Percentiles rank a stretch among this genome's conserved stretches.
Conservation (phyloP, 2,797 vertebrate species). For the Ctenopoma kingsleyae region DNA sequence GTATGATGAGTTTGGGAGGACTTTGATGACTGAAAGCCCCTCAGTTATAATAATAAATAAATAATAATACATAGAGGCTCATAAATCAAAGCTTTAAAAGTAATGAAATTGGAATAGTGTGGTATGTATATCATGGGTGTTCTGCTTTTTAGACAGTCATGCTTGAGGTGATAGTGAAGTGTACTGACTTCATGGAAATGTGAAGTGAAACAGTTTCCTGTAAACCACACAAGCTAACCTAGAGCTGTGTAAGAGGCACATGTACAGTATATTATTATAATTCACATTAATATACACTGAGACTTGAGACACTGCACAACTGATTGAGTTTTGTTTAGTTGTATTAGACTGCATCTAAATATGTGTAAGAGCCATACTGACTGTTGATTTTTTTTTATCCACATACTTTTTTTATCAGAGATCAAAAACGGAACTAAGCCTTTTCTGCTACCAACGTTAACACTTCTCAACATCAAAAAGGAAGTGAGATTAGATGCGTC, state of each 20-base stretch:
- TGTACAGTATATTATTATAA: not conserved
- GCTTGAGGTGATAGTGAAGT: slow-evolving; percentile 30
- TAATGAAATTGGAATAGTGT: slow-evolving; percentile 15
- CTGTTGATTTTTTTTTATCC: slow-evolving; percentile 1
- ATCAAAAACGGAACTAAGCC: slow-evolving; percentile 60
- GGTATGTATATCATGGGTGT: not conserved
- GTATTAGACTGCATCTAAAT: not conserved
- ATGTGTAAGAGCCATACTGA: slow-evolving; percentile 20
- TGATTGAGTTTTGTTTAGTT: slow-evolving; percentile 15
- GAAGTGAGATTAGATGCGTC: slow-evolving; percentile 78
- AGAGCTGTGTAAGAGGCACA: not conserved
- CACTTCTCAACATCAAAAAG: slow-evolving; percentile 70
- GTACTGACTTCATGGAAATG: slow-evolving; percentile 49
- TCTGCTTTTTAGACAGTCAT: slow-evolving; percentile 31
- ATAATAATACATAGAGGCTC: not conserved
- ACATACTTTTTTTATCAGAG: slow-evolving; percentile 27
- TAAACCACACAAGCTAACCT: slow-evolving; percentile 21
- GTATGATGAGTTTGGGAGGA: slow-evolving; percentile 15
- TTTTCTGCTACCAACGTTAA: slow-evolving; percentile 43
- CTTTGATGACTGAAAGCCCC: slow-evolving; percentile 38
- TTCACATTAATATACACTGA: slow-evolving; percentile 2
- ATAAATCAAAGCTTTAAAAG: slow-evolving; percentile 29
- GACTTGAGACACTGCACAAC: not conserved
- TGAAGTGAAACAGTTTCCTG: slow-evolving; percentile 68
- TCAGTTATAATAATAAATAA: too few species aligned